phyloP scores from a whole-genome alignment of 2,113 vertebrate genomes.

The Mormyrus lacerda region DNA sequence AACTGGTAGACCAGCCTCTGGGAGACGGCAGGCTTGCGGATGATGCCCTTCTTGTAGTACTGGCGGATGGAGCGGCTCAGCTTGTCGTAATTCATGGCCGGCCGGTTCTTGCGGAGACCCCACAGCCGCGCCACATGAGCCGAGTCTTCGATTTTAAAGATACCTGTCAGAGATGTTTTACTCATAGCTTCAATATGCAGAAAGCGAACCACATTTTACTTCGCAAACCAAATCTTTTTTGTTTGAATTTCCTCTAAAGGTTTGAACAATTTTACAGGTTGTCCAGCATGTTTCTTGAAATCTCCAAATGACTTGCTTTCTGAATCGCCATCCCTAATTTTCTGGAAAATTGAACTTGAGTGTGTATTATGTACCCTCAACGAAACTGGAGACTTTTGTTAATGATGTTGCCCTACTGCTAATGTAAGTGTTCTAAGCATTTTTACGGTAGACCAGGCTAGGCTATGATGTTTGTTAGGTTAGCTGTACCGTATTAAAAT shows the following conservation, averaged over 20 bases:
- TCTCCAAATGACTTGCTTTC: neutral
- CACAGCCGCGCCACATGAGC: constrained; percentile 91
- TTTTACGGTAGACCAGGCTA: no score
- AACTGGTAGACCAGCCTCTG: constrained; percentile 99
- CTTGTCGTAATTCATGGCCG: constrained; percentile 98
- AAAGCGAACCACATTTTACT: neutral
- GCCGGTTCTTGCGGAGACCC: constrained; percentile 94
- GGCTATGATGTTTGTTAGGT: no score
- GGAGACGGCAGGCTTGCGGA: constrained; percentile 90
- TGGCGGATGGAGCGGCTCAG: constrained; percentile 98
- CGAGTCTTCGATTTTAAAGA: constrained; percentile 97
- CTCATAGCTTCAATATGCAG: neutral
- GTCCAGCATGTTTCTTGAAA: neutral
- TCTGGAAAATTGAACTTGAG: neutral
- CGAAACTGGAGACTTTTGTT: neutral
- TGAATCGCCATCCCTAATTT: neutral
- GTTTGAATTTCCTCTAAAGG: neutral
- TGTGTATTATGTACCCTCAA: neutral
- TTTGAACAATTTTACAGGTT: neutral
- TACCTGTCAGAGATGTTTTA: constrained; percentile 59
- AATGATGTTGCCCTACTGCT: no score
- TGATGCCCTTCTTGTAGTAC: constrained; percentile 99
- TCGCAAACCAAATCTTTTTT: neutral
- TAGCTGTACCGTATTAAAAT: no score
- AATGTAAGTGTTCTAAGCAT: no score